These are phyloP conservation scores for Heloderma charlesbogerti DNA, from an alignment of 2,113 vertebrate genomes.

Conservation along the genomic window DNA sequence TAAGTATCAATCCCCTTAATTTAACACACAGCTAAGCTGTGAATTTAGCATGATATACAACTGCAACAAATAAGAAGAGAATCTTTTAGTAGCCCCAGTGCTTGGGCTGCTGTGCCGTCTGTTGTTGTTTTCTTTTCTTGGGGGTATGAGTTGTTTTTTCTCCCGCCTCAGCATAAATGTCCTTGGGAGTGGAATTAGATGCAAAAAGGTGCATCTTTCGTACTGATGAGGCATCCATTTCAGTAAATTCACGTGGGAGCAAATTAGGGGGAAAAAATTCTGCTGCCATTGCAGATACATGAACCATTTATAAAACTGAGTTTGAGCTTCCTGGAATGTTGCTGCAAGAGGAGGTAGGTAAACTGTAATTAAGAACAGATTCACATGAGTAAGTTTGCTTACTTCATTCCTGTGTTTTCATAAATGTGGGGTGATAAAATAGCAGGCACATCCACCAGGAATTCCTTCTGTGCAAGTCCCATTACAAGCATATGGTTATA, in stretches of 20 bases:
- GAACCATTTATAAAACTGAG: not conserved
- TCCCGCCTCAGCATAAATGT: slow-evolving; percentile 22
- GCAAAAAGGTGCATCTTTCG: slow-evolving; percentile 53
- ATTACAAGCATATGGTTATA: not conserved
- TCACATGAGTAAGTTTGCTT: slow-evolving; percentile 15
- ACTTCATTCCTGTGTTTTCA: slow-evolving; percentile 15
- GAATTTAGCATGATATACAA: not conserved
- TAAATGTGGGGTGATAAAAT: not conserved
- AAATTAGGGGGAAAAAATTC: slow-evolving; percentile 38
- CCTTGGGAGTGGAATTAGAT: slow-evolving; percentile 21
- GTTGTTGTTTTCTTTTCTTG: not conserved
- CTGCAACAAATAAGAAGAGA: not conserved
- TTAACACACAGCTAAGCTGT: not conserved
- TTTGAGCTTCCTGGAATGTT: not conserved
- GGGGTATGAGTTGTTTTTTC: not conserved
- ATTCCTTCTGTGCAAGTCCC: not conserved
- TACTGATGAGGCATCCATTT: slow-evolving; percentile 41
- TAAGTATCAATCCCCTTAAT: not conserved
- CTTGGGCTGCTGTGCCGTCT: not conserved
- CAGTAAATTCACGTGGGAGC: slow-evolving; percentile 27
- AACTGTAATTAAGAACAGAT: slow-evolving; percentile 9
- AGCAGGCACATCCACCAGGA: not conserved
- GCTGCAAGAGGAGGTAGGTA: not conserved
- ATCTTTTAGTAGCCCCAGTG: not conserved
- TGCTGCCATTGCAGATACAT: slow-evolving; percentile 20